Base-by-base conservation (phyloP, 2,113 vertebrate genomes). In the Alethe diademata region DNA sequence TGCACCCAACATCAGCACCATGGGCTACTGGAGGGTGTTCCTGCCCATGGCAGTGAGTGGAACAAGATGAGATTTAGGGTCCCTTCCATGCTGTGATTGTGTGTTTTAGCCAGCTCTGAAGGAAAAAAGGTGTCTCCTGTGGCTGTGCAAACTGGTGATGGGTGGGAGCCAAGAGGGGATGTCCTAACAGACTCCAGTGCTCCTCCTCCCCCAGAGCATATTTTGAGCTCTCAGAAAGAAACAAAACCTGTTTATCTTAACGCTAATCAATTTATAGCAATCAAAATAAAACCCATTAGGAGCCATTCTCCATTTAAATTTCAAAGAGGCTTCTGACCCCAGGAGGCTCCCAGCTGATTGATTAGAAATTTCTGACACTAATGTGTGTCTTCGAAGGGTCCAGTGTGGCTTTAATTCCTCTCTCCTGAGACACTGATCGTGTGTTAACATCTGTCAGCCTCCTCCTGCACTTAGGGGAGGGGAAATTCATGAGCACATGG, bases 271-370 rank as follows among this genome's bases (percentile, higher is more conserved):
- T 97, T 97, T 97, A 96, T 93, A 89, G 93, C 97, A 97, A 97
- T 98, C 96, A 97, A 97, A 98, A 98, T 97, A 93, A 98, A 98
- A 97, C 92, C 97, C 97, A 98, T 98, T 98, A 98, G 97, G 82
- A 86, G 92, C 76, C 90, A 89, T 93, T 94, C 95, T 83, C 90
- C 79, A 92, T 91, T 56, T 89, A 97, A 97, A 97, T 94, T 96
- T 96, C 97, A 95, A 94, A 95, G 96, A 76, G 94, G 82, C 88
- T 97, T 93, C 89, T 96, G 97, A 97, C 97, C 96, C 96, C 96
- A 93, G 92, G 78, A 96, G 97, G 93, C 93, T 95, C 94, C 57
- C 88, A 94, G 97, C 91, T 97, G 97, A 98, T 97, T 98, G 97
- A 98, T 97, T 97, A 97, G 97, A 93, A 96, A 98, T 97, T 97